Conservation (phyloP, 2,888 invertebrate genomes). For the Oxytorus armatus region DNA sequence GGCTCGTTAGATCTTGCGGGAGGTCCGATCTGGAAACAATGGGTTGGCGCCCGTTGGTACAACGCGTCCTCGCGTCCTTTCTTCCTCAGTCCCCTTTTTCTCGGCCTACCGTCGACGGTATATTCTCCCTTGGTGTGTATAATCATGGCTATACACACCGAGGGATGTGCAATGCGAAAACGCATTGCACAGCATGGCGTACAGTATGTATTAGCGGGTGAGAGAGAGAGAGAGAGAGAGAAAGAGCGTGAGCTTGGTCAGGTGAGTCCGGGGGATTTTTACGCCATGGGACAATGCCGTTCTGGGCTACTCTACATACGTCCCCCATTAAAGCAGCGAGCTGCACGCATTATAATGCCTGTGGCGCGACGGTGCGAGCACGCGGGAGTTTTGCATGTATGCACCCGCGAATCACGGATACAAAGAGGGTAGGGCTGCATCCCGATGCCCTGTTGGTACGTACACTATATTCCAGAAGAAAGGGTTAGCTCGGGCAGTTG, state of each 20-base stretch:
- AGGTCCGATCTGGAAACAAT: conserved; percentile 79
- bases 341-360: conserved; percentile 79
- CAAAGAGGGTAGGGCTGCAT: conserved; percentile 55
- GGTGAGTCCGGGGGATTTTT: conserved; percentile 76
- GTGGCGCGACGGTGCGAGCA: conserved; percentile 57
- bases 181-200: conserved; percentile 44
- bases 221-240: conserved; percentile 43
- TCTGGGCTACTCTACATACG: conserved; percentile 81
- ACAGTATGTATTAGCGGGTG: conserved; percentile 35
- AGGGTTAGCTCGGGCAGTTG: conserved; percentile 49
- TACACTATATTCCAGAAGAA: conserved; percentile 28
- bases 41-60: conserved; percentile 75
- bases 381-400: conserved; percentile 57
- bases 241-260: conserved; percentile 74
- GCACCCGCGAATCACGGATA: conserved; percentile 59
- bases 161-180: conserved; percentile 43
- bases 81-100: conserved; percentile 27
- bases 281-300: conserved; percentile 76
- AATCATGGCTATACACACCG: neutral
- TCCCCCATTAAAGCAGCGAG: conserved; percentile 81
- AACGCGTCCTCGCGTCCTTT: conserved; percentile 56
- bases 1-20: conserved; percentile 77
- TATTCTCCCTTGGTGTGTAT: conserved; percentile 47
- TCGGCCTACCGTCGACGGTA: conserved; percentile 39
- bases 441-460: conserved; percentile 19